Conservation (phyloP, 2,113 vertebrate species). For the Chitala chitala region DNA sequence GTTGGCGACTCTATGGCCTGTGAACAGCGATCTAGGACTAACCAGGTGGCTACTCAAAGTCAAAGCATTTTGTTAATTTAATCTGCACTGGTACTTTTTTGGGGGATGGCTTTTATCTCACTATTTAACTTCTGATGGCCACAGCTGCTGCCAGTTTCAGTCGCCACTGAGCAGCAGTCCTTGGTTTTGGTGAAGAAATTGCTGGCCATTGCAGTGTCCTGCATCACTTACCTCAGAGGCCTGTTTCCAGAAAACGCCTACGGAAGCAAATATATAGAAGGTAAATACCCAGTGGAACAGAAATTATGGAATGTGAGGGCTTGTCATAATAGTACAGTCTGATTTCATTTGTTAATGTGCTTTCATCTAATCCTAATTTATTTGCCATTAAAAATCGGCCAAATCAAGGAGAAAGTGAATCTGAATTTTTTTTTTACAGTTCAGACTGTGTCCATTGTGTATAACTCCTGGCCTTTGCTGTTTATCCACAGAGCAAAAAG, state of each 20-base stretch:
- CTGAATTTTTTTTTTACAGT: background rate
- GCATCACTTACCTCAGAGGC: constrained; percentile 89
- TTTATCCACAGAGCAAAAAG: constrained; percentile 71
- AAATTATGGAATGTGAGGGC: background rate
- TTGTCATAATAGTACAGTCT: background rate
- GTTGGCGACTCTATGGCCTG: constrained; percentile 44
- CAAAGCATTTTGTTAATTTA: background rate
- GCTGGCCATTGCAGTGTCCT: constrained; percentile 86
- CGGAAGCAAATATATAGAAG: constrained; percentile 85
- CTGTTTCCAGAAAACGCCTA: constrained; percentile 90
- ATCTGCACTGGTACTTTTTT: background rate
- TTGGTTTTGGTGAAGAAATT: constrained; percentile 83
- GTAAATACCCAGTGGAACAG: constrained; percentile 50
- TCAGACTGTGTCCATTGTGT: background rate
- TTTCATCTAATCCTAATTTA: too few species aligned
- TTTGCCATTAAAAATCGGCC: too few species aligned
- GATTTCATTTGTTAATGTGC: background rate
- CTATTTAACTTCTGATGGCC: constrained; percentile 53
- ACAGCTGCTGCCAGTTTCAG: constrained; percentile 69
- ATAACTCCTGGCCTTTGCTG: background rate
- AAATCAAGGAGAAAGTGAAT: too few species aligned
- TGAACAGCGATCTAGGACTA: constrained; percentile 41
- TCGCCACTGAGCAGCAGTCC: constrained; percentile 80
- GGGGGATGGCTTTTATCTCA: background rate
- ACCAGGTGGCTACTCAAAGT: constrained; percentile 41